Evolutionary conservation across 2,113 vertebrate species (phyloP), one percentile per base, ranked within the genome.

Genomic region (Pseudorhombus dupliciocellatus): DNA sequence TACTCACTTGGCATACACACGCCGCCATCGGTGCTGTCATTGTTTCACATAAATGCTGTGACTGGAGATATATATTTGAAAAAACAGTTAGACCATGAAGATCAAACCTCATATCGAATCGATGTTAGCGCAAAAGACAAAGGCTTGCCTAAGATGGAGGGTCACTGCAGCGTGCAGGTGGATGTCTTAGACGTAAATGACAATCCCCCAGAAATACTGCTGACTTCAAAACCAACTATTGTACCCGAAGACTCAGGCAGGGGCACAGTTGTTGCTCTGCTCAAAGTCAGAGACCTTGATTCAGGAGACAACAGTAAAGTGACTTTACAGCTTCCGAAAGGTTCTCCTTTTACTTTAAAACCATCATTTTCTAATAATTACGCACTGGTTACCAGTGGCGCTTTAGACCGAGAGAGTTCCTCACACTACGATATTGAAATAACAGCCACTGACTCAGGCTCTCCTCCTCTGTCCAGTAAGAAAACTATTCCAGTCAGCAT

Each of bases 61-160:
- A 94, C 30, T 0, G 87, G 87, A 51, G 75, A 80, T 1, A 44
- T 88, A 18, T 71, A 25, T 28, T 88, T 96, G 8, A 90, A 87
- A 0, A 91, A 90, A 22, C 70, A 85, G 16, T 70, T 97, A 71
- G 96, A 97, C 70, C 94, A 94, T 15, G 95, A 97, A 85, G 89
- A 88, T 18, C 87, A 91, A 0, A 70, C 85, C 68, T 93, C 89
- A 91, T 85, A 83, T 58, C 57, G 69, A 34, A 73, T 91, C 20
- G 83, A 88, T 1, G 50, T 91, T 0, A 75, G 79, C 30, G 95
- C 95, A 0, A 94, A 75, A 66, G 93, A 94, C 30, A 91, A 90
- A 70, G 93, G 93, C 0, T 69, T 30, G 0, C 92, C 90, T 0
- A 54, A 82, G 26, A 82, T 90, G 84, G 89, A 93, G 42, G 88